Percentiles rank a stretch among this genome's conserved stretches.
These are phyloP conservation scores for Reinhardtius hippoglossoides DNA, from an alignment of 2,113 vertebrate genomes.

Conservation along the genomic window DNA sequence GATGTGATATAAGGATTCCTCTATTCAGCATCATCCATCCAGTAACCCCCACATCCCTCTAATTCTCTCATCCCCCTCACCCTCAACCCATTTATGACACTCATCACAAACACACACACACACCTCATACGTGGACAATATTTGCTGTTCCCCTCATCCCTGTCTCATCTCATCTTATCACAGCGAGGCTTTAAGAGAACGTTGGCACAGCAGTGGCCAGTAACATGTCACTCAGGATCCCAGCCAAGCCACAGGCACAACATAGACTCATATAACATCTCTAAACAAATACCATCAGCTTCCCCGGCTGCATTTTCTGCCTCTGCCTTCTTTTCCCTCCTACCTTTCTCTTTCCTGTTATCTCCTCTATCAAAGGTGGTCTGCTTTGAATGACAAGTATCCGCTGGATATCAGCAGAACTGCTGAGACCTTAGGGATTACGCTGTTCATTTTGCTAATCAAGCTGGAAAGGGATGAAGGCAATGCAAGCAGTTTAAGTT, in stretches of 20 bases:
- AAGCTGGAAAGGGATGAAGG: slow-evolving; percentile 44
- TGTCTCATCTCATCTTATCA: slow-evolving; percentile 70
- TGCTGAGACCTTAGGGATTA: slow-evolving; percentile 49
- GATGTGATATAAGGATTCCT: slow-evolving; percentile 51
- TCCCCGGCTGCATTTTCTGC: slow-evolving; percentile 24
- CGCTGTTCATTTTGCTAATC: slow-evolving; percentile 54
- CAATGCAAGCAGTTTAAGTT: slow-evolving; percentile 24
- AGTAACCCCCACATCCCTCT: slow-evolving; percentile 25
- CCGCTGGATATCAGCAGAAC: slow-evolving; percentile 43
- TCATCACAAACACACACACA: slow-evolving; percentile 15
- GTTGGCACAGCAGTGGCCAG: slow-evolving; percentile 49
- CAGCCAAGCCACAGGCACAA: slow-evolving; percentile 40
- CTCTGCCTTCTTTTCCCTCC: slow-evolving; percentile 1
- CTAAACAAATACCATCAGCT: slow-evolving; percentile 47
- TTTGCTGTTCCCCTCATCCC: slow-evolving; percentile 43
- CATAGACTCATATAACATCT: slow-evolving; percentile 45
- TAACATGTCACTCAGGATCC: slow-evolving; percentile 52
- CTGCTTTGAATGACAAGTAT: slow-evolving; percentile 59
- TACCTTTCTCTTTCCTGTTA: slow-evolving; percentile 25
- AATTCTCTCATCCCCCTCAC: slow-evolving; percentile 41
- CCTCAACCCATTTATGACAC: slow-evolving; percentile 58
- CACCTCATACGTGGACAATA: slow-evolving; percentile 15
- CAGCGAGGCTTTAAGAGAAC: slow-evolving; percentile 45
- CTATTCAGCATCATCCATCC: slow-evolving; percentile 16
- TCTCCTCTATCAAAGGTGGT: slow-evolving; percentile 45